phyloP scores from a whole-genome alignment of 2,113 vertebrate species.

The Furnarius figulus region DNA sequence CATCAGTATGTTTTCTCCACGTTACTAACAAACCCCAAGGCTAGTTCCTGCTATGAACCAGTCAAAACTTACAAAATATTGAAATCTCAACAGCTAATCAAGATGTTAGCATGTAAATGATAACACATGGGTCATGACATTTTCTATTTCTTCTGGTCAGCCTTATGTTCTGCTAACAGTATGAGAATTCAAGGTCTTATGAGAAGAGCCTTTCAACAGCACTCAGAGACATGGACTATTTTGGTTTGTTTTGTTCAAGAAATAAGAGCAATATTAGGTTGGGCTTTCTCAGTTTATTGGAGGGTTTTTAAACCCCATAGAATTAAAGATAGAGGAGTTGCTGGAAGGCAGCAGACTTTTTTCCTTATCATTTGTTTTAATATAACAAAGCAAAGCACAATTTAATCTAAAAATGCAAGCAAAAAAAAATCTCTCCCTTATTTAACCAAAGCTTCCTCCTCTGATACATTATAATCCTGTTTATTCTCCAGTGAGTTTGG shows the following conservation, averaged over 20 bases:
- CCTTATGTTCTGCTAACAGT: neutral
- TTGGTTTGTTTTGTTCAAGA: neutral
- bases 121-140: neutral
- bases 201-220: neutral
- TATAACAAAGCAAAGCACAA: neutral
- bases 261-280: neutral
- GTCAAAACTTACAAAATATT: neutral
- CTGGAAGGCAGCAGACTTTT: neutral
- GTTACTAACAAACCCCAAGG: neutral
- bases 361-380: neutral
- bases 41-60: neutral
- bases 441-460: neutral
- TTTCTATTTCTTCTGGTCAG: neutral
- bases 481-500: neutral
- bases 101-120: neutral
- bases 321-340: neutral
- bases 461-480: neutral
- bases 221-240: neutral
- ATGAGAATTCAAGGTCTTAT: neutral
- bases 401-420: neutral
- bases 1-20: neutral
- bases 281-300: neutral
- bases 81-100: neutral
- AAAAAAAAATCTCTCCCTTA: neutral
- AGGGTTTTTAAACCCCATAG: neutral